These are phyloP conservation scores for Colletes collaris DNA, from an alignment of 2,888 invertebrate genomes.

Conservation along the genomic window DNA sequence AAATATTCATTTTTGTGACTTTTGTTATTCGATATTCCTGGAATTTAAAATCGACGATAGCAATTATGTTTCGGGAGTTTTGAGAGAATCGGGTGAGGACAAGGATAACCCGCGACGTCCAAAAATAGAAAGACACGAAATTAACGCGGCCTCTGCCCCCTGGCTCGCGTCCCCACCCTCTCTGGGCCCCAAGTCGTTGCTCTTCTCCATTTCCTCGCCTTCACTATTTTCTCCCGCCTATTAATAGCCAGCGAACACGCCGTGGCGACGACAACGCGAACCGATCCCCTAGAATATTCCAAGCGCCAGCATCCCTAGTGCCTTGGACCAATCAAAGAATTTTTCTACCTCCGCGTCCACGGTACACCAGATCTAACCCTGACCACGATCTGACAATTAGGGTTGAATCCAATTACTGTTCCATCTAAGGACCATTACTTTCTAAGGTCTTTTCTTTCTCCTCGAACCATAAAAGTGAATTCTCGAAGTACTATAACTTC, in stretches of 20 bases:
- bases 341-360: not conserved
- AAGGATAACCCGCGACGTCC: constrained; percentile 56
- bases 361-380: not conserved
- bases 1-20: too few species aligned
- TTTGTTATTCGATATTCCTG: too few species aligned
- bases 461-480: too few species aligned
- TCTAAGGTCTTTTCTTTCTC: too few species aligned
- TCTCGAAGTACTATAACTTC: too few species aligned
- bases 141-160: constrained; percentile 70
- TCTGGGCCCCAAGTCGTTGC: constrained; percentile 22
- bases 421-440: too few species aligned
- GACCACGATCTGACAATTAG: too few species aligned
- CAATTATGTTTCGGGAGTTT: not conserved
- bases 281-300: constrained; percentile 29
- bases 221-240: constrained; percentile 70
- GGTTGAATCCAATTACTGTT: too few species aligned
- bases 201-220: constrained; percentile 32
- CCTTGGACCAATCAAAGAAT: not conserved
- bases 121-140: constrained; percentile 71
- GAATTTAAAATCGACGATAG: too few species aligned
- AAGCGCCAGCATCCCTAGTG: not conserved
- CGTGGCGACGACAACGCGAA: constrained; percentile 3
- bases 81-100: not conserved
- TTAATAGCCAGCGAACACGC: constrained; percentile 50
- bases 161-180: constrained; percentile 55